Conservation (phyloP, 1,140 invertebrate genomes). For the Metaphire vulgaris region DNA sequence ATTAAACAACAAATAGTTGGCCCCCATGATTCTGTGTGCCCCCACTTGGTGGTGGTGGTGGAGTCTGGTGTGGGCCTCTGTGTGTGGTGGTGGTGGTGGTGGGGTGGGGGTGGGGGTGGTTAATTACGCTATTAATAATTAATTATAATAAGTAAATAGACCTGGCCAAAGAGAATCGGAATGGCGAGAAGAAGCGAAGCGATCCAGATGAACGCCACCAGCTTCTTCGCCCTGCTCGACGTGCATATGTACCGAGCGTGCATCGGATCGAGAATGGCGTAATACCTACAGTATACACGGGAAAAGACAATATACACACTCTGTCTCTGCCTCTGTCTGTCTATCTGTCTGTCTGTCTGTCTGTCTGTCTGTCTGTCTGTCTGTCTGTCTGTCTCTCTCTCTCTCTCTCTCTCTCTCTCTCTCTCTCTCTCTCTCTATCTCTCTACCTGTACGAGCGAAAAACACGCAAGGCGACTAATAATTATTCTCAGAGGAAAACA, state of each 20-base stretch:
- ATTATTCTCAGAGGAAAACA: too few species aligned
- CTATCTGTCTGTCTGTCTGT: too few species aligned
- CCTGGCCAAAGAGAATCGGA: slow-evolving; percentile 42
- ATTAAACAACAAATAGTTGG: too few species aligned
- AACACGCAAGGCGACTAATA: too few species aligned
- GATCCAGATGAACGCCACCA: slow-evolving; percentile 62
- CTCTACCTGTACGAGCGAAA: too few species aligned
- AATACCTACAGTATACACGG: too few species aligned
- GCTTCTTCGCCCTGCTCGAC: slow-evolving; percentile 62
- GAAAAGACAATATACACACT: too few species aligned
- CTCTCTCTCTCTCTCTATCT: too few species aligned
- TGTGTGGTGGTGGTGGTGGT: not conserved
- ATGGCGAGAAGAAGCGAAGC: slow-evolving; percentile 51
- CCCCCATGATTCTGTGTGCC: not conserved
- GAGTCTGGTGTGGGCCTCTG: not conserved
- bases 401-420: too few species aligned
- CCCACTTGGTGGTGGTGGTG: not conserved
- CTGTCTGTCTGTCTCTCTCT: too few species aligned
- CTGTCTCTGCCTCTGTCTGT: too few species aligned
- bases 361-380: too few species aligned
- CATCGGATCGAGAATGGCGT: slow-evolving; percentile 70
- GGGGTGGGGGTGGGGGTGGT: slow-evolving; percentile 13
- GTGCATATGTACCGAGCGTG: slow-evolving; percentile 66
- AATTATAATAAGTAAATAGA: slow-evolving; percentile 25
- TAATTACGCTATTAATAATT: not conserved